phyloP scores from a whole-genome alignment of 2,888 invertebrate species.

The Eledona agricola region DNA sequence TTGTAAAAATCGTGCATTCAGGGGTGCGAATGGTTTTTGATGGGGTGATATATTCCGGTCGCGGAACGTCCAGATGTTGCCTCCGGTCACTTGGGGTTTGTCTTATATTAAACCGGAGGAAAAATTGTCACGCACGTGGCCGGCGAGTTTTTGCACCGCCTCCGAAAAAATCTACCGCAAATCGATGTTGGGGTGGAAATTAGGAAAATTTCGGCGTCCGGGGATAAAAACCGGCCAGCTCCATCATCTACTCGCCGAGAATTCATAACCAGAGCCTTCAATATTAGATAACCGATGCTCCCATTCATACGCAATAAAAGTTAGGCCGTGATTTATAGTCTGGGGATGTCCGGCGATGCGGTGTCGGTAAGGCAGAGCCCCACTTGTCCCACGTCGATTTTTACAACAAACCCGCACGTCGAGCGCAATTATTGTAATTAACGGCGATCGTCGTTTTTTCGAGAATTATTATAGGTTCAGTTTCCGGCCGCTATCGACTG shows the following conservation, averaged over 20 bases:
- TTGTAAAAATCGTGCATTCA: too few species aligned
- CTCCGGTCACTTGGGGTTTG: conserved; percentile 56
- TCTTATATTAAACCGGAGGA: conserved; percentile 47
- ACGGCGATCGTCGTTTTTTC: conserved; percentile 21
- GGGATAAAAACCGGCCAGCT: conserved; percentile 47
- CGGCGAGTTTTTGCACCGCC: not conserved
- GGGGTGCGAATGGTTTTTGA: conserved; percentile 60
- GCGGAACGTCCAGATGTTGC: conserved; percentile 56
- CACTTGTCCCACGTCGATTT: conserved; percentile 8
- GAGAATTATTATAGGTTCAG: conserved; percentile 17
- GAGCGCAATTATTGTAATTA: conserved; percentile 22
- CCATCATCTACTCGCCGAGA: conserved; percentile 55
- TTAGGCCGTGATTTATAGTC: conserved; percentile 17
- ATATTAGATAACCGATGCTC: conserved; percentile 53
- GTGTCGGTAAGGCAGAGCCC: conserved; percentile 1
- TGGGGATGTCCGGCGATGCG: too few species aligned
- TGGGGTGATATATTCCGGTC: conserved; percentile 58
- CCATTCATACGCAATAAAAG: conserved; percentile 30
- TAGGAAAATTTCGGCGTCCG: conserved; percentile 5
- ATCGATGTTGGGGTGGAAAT: not conserved
- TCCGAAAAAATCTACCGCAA: conserved; percentile 29
- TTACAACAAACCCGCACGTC: conserved; percentile 6
- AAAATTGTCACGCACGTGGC: not conserved
- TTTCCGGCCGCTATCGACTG: conserved; percentile 19
- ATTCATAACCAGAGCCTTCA: conserved; percentile 55